Conservation (phyloP, 2,797 vertebrate species). For the Muraenolepis orangiensis region DNA sequence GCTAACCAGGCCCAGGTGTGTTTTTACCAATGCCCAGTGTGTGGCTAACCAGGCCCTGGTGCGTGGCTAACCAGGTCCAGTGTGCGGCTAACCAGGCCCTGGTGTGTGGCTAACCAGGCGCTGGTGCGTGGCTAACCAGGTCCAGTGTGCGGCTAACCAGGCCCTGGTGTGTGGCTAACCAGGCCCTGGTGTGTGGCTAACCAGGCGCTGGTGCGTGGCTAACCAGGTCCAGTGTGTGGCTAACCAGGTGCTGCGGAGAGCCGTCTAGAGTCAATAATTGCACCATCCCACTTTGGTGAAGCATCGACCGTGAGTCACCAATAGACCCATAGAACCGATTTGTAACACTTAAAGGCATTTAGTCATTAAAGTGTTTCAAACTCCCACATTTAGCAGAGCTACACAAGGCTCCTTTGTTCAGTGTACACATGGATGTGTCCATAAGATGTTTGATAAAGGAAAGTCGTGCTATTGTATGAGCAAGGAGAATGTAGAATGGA, state of each 20-base stretch:
- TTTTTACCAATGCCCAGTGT: too few species aligned
- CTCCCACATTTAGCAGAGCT: neutral
- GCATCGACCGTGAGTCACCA: neutral
- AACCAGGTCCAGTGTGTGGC: neutral
- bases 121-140: neutral
- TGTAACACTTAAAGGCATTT: neutral
- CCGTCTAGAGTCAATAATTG: neutral
- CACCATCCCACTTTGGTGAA: neutral
- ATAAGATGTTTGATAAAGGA: neutral
- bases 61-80: neutral
- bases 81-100: neutral
- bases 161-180: neutral
- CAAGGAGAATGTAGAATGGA: neutral
- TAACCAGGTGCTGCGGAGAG: neutral
- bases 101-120: neutral
- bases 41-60: neutral
- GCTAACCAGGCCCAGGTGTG: too few species aligned
- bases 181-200: neutral
- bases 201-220: neutral
- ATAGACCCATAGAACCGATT: neutral
- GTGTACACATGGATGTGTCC: neutral
- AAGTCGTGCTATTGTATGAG: neutral
- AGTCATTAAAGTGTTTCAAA: neutral
- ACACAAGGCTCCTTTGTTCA: neutral
- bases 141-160: neutral